phyloP scores from a whole-genome alignment of 2,888 invertebrate species.

The Theristus sp. region DNA sequence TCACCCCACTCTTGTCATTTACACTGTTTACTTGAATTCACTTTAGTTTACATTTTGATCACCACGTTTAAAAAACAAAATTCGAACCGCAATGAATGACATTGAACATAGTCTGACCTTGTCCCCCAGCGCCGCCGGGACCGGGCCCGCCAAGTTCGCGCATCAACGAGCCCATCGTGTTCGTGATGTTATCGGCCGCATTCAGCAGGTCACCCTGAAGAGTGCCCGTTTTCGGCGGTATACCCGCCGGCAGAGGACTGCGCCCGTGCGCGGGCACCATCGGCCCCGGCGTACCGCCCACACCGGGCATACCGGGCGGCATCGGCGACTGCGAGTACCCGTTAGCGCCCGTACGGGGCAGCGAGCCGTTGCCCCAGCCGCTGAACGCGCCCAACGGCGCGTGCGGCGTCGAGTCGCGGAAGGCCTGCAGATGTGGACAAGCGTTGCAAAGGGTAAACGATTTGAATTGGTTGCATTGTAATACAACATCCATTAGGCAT shows the following conservation, averaged over 20 bases:
- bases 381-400: not conserved
- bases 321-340: not conserved
- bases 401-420: slow-evolving; percentile 1
- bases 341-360: not conserved
- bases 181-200: slow-evolving; percentile 89
- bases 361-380: not conserved
- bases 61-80: no score
- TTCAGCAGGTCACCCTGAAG: slow-evolving; percentile 55
- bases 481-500: no score
- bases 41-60: no score
- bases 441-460: no score
- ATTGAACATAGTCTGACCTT: no score
- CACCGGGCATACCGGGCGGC: not conserved
- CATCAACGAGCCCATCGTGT: slow-evolving; percentile 90
- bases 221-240: not conserved
- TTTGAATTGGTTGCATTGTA: no score
- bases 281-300: not conserved
- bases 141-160: slow-evolving; percentile 65
- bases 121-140: no score
- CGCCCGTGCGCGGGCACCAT: not conserved
- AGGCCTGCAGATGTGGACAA: no score
- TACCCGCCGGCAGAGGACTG: not conserved
- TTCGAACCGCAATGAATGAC: no score
- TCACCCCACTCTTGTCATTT: no score
- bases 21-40: no score